These are phyloP conservation scores for Rhinolophus ferrumequinum DNA, from an alignment of 2,113 vertebrate species.

Conservation along the genomic window DNA sequence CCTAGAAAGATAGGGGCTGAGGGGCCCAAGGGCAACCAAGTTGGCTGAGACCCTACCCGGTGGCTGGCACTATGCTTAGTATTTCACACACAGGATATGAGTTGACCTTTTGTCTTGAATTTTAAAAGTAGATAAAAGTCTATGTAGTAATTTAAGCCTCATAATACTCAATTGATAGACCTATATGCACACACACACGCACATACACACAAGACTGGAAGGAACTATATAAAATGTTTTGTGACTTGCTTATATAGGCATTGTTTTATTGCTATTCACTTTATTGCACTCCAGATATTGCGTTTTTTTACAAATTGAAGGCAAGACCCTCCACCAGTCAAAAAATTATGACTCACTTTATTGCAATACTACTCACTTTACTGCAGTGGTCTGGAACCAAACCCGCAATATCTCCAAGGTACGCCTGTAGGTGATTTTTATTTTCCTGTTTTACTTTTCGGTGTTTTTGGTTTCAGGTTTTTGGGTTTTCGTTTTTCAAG, in stretches of 20 bases:
- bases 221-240: background rate
- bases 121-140: background rate
- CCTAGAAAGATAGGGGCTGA: background rate
- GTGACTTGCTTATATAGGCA: background rate
- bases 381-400: too few relatives aligned
- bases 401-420: background rate
- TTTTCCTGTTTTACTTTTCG: conserved; percentile 29
- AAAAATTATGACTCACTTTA: too few relatives aligned
- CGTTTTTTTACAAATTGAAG: background rate
- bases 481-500: background rate
- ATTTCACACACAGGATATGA: background rate
- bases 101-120: background rate
- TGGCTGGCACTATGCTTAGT: background rate
- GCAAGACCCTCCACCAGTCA: background rate
- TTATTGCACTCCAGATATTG: background rate
- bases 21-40: background rate
- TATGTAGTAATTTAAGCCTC: background rate
- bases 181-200: accelerated
- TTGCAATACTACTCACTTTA: too few relatives aligned
- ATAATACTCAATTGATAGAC: background rate
- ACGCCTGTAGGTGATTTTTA: background rate
- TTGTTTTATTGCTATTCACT: too few relatives aligned
- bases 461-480: background rate
- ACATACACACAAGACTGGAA: background rate
- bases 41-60: background rate